phyloP scores from a whole-genome alignment of 2,888 invertebrate species.

The Colostygia pectinataria region DNA sequence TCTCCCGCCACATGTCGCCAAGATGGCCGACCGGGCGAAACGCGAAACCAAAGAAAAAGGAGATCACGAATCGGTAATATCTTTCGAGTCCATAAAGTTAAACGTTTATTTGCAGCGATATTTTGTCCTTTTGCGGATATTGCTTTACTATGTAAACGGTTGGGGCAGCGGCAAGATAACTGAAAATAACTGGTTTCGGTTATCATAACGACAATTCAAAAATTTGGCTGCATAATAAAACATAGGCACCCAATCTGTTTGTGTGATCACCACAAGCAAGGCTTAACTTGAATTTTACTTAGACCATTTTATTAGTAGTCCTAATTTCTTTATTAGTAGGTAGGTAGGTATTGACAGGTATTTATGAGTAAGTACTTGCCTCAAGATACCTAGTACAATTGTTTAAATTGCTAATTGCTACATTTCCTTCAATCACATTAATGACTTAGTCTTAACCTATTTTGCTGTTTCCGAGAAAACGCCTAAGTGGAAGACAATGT shows the following conservation, averaged over 20 bases:
- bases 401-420: constrained; percentile 11
- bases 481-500: constrained; percentile 25
- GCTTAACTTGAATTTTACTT: too few species aligned
- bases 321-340: constrained; percentile 6
- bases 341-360: background rate
- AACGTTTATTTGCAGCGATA: constrained; percentile 83
- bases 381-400: background rate
- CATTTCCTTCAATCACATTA: constrained; percentile 18
- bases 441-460: constrained; percentile 14
- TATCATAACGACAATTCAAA: constrained; percentile 11
- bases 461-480: constrained; percentile 19
- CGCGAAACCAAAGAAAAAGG: constrained; percentile 80
- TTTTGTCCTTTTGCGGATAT: constrained; percentile 81
- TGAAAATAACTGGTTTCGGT: constrained; percentile 21
- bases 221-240: background rate
- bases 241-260: background rate
- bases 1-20: constrained; percentile 83
- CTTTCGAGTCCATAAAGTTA: constrained; percentile 83
- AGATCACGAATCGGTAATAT: constrained; percentile 83
- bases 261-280: background rate
- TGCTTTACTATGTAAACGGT: constrained; percentile 70
- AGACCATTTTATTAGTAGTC: too few species aligned
- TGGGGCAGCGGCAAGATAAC: constrained; percentile 38
- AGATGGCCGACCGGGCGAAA: constrained; percentile 79
- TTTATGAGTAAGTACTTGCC: constrained; percentile 1